Percentiles rank a stretch among this genome's conserved stretches.
These are phyloP conservation scores for Semotilus atromaculatus DNA, from an alignment of 2,797 vertebrate genomes.

Conservation along the genomic window DNA sequence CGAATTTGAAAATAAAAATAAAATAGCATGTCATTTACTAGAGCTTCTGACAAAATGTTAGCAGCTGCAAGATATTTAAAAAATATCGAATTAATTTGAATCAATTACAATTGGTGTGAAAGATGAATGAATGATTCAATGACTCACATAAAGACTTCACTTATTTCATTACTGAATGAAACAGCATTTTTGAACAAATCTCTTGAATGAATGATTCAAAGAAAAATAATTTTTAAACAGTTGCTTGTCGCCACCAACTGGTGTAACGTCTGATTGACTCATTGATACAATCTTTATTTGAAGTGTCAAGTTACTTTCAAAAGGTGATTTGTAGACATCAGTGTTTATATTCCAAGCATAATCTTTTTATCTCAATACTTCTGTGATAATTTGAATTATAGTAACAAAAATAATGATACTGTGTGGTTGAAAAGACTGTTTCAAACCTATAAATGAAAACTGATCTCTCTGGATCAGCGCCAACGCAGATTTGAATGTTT, in stretches of 20 bases:
- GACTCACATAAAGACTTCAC: background rate
- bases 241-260: background rate
- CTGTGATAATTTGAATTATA: background rate
- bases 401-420: background rate
- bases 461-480: background rate
- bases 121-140: background rate
- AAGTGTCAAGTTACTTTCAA: background rate
- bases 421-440: no score
- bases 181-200: no score
- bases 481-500: background rate
- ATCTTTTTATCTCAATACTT: background rate
- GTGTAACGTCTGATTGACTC: background rate
- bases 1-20: background rate
- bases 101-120: background rate
- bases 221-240: background rate
- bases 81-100: background rate
- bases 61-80: background rate
- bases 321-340: background rate
- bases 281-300: background rate
- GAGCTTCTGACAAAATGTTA: background rate
- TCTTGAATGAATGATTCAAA: background rate
- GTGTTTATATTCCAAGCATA: background rate
- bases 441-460: background rate
- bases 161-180: background rate
- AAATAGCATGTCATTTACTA: no score